Percentiles rank a stretch among this genome's conserved stretches.
phyloP scores from a whole-genome alignment of 2,797 vertebrate genomes.

The Cichlasoma orientale region DNA sequence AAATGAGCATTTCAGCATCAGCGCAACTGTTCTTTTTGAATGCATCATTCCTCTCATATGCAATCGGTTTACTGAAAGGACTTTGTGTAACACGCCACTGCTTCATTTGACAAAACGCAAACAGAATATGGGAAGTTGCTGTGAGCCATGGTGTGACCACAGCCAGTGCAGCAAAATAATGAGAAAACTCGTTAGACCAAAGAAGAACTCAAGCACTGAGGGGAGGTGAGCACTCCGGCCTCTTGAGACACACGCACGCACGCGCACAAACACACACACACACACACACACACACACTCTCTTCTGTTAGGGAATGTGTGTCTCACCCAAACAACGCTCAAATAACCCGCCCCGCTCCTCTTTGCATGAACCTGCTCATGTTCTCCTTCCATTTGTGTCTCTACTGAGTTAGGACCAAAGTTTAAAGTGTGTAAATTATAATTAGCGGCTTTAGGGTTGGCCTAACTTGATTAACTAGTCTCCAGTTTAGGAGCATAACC shows the following conservation, averaged over 20 bases:
- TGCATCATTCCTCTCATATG: neutral
- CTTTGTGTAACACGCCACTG: neutral
- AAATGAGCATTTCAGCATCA: constrained; percentile 11
- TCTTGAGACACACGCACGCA: too few relatives aligned
- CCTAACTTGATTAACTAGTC: neutral
- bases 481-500: neutral
- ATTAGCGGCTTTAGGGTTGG: neutral
- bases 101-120: neutral
- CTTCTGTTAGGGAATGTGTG: too few relatives aligned
- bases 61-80: neutral
- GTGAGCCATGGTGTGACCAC: neutral
- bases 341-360: too few relatives aligned
- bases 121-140: neutral
- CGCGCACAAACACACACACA: too few relatives aligned
- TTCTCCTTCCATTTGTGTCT: too few relatives aligned
- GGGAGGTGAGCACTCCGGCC: too few relatives aligned
- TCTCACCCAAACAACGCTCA: too few relatives aligned
- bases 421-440: neutral
- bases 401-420: too few relatives aligned
- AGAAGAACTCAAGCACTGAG: too few relatives aligned
- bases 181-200: neutral
- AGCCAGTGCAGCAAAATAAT: neutral
- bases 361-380: too few relatives aligned
- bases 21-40: neutral
- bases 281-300: too few relatives aligned